phyloP scores from a whole-genome alignment of 2,888 invertebrate species.

The Steromphala cineraria region DNA sequence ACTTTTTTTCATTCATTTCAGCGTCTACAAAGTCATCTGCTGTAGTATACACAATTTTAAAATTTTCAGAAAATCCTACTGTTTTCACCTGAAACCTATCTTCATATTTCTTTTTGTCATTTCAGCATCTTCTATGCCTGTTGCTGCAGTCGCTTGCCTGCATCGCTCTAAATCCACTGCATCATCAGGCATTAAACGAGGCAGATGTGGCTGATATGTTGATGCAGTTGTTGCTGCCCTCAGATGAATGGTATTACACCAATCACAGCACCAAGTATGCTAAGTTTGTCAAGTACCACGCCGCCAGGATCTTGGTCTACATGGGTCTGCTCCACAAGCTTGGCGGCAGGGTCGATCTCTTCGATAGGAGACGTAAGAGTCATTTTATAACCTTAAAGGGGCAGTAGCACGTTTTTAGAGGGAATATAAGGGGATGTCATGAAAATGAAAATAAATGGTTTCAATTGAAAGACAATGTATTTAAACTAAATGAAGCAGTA shows the following conservation, averaged over 20 bases:
- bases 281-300: conserved; percentile 81
- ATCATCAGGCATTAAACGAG: conserved; percentile 79
- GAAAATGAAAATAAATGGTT: too few relatives aligned
- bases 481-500: too few relatives aligned
- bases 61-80: too few relatives aligned
- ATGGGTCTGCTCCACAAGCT: conserved; percentile 81
- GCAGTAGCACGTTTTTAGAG: too few relatives aligned
- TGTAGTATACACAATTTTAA: too few relatives aligned
- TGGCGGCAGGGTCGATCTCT: conserved; percentile 80
- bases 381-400: not conserved
- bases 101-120: conserved; percentile 22
- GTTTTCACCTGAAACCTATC: too few relatives aligned
- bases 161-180: conserved; percentile 79
- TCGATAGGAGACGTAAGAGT: conserved; percentile 78
- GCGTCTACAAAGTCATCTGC: too few relatives aligned
- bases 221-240: conserved; percentile 81
- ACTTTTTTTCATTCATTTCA: too few relatives aligned
- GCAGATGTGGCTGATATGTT: conserved; percentile 80
- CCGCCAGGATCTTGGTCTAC: conserved; percentile 81
- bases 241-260: conserved; percentile 83
- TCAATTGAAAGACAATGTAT: too few relatives aligned
- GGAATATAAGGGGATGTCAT: too few relatives aligned
- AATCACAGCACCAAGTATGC: conserved; percentile 82
- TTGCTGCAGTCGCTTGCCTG: conserved; percentile 80
- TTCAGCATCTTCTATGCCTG: conserved; percentile 81